A percentile compares a stretch with the other conserved stretches of the same genome.
phyloP scores from a whole-genome alignment of 2,888 invertebrate genomes.

The Noctua comes region DNA sequence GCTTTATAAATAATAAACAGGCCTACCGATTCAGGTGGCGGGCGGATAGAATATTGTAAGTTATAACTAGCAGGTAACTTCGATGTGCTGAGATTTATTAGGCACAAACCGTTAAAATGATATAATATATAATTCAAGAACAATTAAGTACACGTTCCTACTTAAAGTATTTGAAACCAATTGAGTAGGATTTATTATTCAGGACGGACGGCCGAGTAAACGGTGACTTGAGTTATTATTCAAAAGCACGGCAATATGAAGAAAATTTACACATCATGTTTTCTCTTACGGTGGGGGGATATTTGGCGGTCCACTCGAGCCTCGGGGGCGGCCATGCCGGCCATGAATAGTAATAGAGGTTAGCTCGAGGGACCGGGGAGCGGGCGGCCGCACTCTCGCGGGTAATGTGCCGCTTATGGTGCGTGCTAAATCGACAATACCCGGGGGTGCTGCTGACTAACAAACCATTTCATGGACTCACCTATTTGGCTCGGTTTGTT shows the following conservation, averaged over 20 bases:
- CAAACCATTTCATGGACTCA: slow-evolving; percentile 81
- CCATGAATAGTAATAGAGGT: slow-evolving; percentile 89
- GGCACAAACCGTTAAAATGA: slow-evolving; percentile 49
- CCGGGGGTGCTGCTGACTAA: slow-evolving; percentile 80
- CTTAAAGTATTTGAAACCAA: slow-evolving; percentile 63
- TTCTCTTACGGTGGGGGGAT: slow-evolving; percentile 72
- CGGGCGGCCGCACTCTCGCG: slow-evolving; percentile 68
- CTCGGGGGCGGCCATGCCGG: slow-evolving; percentile 82
- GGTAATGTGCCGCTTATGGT: slow-evolving; percentile 86
- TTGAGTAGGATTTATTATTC: slow-evolving; percentile 68
- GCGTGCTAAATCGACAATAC: slow-evolving; percentile 89
- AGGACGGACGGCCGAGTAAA: slow-evolving; percentile 61
- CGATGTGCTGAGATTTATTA: slow-evolving; percentile 60
- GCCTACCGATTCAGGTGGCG: slow-evolving; percentile 59
- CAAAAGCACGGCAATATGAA: slow-evolving; percentile 72
- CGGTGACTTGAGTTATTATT: slow-evolving; percentile 71
- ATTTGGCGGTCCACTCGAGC: slow-evolving; percentile 77
- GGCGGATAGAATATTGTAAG: slow-evolving; percentile 45
- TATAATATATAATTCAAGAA: slow-evolving; percentile 55
- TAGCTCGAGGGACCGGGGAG: slow-evolving; percentile 74
- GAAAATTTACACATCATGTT: slow-evolving; percentile 78
- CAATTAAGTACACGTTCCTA: slow-evolving; percentile 56
- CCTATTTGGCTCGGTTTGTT: slow-evolving; percentile 80
- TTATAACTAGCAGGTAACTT: slow-evolving; percentile 56
- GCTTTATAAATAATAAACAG: slow-evolving; percentile 78